Base-by-base conservation (phyloP, 2,888 invertebrate species). In the Blastobasis adustella region DNA sequence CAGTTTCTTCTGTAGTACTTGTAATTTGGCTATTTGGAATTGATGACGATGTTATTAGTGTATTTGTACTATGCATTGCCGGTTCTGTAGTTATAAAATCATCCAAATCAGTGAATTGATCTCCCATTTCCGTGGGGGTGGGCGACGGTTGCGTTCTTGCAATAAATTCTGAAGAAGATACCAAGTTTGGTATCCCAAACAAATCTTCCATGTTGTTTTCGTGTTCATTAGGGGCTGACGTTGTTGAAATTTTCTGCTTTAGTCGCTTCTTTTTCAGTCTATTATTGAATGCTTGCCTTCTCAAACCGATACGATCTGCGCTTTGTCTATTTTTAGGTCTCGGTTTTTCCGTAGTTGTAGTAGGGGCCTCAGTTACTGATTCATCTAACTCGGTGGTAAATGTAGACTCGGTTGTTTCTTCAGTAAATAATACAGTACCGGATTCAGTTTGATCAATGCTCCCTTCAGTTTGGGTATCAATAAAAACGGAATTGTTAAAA, bases 131-230 rank as follows among this genome's bases (percentile, higher is more conserved):
- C 41, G 57, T 48, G 51, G 44, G 61, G 8, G 63, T 60, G 23
- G 65, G 65, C 54, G 63, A 69, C n/a, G 78, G 73, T 39, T 79
- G 75, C 6, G 77, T 73, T 65, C 69, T 76, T 43, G 76, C 72
- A 53, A 84, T 79, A 61, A 85, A 83, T 66, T 87, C 82, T 1
- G 87, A 81, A 44, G 87, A 82, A 38, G 85, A 79, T 40, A 84
- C 78, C 59, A 82, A 71, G 63, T 79, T 77, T 9, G 79, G 75
- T 61, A 78, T 71, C 44, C 76, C 79, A 51, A 76, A 79, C 39
- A 81, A 62, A 60, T 82, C 78, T 62, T 77, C 78, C 51, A 79
- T 64, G 47, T 71, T 55, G 54, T 78, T 71, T 46, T 81, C 78
- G 57, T 70, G 63, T 63, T 46, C 49, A 8, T 8, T 6, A 1